phyloP scores from a whole-genome alignment of 2,888 invertebrate genomes.

The Drosophila robusta region DNA sequence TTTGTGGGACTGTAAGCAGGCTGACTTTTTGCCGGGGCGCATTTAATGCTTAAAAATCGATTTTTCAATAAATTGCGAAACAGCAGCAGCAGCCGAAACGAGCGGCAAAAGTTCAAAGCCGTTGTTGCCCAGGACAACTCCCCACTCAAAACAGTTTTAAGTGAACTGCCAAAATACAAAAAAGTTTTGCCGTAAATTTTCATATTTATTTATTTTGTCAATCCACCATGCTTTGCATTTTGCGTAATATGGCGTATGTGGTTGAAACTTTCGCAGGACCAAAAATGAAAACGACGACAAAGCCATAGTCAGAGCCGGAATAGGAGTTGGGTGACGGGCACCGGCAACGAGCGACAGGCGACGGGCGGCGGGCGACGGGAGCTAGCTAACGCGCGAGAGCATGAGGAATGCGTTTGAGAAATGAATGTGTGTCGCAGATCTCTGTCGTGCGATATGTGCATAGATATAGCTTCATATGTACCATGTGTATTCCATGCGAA shows the following conservation, averaged over 20 bases:
- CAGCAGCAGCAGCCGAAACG: slow-evolving; percentile 6
- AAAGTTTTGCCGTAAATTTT: slow-evolving; percentile 78
- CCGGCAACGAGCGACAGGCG: neutral
- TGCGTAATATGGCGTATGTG: slow-evolving; percentile 66
- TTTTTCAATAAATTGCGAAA: slow-evolving; percentile 76
- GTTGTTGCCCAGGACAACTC: slow-evolving; percentile 41
- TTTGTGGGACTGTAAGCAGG: slow-evolving; percentile 70
- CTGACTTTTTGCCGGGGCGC: slow-evolving; percentile 49
- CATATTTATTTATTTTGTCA: slow-evolving; percentile 81
- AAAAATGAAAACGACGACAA: slow-evolving; percentile 30
- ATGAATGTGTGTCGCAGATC: slow-evolving; percentile 66
- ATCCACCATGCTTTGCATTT: slow-evolving; percentile 70
- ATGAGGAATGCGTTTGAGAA: slow-evolving; percentile 65
- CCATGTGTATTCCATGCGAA: slow-evolving; percentile 42
- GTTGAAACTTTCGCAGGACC: slow-evolving; percentile 58
- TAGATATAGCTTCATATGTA: slow-evolving; percentile 63
- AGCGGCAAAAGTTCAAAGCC: slow-evolving; percentile 70
- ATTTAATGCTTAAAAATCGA: slow-evolving; percentile 76
- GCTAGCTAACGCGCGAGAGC: slow-evolving; percentile 15
- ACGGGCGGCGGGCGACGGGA: neutral
- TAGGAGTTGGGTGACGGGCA: neutral
- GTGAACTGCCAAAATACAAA: slow-evolving; percentile 68
- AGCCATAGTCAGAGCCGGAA: neutral
- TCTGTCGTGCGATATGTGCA: slow-evolving; percentile 63
- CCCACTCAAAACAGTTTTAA: slow-evolving; percentile 55